phyloP scores from a whole-genome alignment of 2,888 invertebrate genomes.

The Asteroscopus sphinx region DNA sequence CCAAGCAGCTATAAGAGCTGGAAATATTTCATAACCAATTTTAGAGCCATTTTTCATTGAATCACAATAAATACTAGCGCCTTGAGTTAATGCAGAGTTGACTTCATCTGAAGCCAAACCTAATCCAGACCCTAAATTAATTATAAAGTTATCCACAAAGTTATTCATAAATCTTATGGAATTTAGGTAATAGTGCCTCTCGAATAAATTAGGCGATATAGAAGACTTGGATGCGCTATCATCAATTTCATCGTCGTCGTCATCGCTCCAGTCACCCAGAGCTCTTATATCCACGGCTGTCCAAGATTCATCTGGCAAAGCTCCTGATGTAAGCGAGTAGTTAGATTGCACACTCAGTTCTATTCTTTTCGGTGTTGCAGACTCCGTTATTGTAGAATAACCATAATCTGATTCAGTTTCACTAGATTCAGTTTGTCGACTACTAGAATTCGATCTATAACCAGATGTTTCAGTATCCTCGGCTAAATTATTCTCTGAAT shows the following conservation, averaged over 20 bases:
- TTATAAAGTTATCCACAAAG: constrained; percentile 91
- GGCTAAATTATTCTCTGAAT: constrained; percentile 65
- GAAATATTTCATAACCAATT: constrained; percentile 91
- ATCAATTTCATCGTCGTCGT: constrained; percentile 77
- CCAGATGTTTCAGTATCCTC: constrained; percentile 89
- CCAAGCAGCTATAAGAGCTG: constrained; percentile 93
- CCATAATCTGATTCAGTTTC: constrained; percentile 91
- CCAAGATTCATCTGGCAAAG: constrained; percentile 88
- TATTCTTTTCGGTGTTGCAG: constrained; percentile 90
- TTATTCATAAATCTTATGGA: constrained; percentile 92
- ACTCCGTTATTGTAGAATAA: constrained; percentile 90
- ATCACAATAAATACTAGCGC: constrained; percentile 92
- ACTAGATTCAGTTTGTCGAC: constrained; percentile 81
- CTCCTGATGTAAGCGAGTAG: constrained; percentile 80
- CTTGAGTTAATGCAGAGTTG: constrained; percentile 89
- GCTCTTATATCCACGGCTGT: constrained; percentile 80
- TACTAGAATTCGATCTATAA: constrained; percentile 86
- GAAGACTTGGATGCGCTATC: constrained; percentile 73
- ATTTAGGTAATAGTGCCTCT: constrained; percentile 89
- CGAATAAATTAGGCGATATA: constrained; percentile 76
- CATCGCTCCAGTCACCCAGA: constrained; percentile 78
- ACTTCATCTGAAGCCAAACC: constrained; percentile 89
- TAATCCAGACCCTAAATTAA: constrained; percentile 89
- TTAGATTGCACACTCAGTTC: constrained; percentile 79
- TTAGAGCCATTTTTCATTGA: constrained; percentile 78